Base-by-base conservation (phyloP, 2,113 vertebrate species). In the Falcunculus frontatus region DNA sequence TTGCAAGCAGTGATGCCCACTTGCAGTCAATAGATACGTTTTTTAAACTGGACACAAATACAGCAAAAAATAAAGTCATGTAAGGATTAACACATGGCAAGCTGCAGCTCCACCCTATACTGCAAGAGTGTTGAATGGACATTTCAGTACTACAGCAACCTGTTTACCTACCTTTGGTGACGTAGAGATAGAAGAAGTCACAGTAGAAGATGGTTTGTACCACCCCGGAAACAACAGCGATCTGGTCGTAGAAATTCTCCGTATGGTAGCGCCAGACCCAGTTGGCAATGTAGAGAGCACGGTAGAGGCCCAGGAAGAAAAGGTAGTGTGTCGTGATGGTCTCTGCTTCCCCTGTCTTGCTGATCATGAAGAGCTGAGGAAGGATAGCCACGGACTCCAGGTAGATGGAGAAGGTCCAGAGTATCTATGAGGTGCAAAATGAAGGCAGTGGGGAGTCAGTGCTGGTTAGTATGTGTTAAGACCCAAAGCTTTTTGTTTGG, bases 151-250 rank as follows among this genome's bases (percentile, higher is more conserved):
- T 53, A 37, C 5, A 35, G 33, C 37, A 25, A 63, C 13, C 22
- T 44, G 12, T 89, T 82, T 69, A 75, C 96, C 69, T 97, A 99
- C 99, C 99, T 97, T 98, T 99, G 56, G 99, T 99, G 94, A 99
- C 59, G 1, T 99, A 99, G 93, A 99, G 98, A 95, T 99, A 99
- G 98, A 99, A 99, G 98, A 99, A 99, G 73, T 99, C 99, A 11
- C 99, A 99, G 97, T 99, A 99, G 98, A 99, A 99, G 92, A 99
- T 99, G 92, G 99, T 99, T 97, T 99, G 99, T 47, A 99, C 99
- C 1, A 99, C 99, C 11, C 99, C 99, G 0, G 99, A 99, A 91
- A 99, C 99, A 11, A 99, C 98, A 0, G 99, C 99, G 0, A 99
- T 99, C 95, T 99, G 99, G 96, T 99, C 99, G 0, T 99, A 99